Percentiles rank a stretch among this genome's conserved stretches.
Conservation (phyloP, 2,113 vertebrate species). For the Alligator sinensis region DNA sequence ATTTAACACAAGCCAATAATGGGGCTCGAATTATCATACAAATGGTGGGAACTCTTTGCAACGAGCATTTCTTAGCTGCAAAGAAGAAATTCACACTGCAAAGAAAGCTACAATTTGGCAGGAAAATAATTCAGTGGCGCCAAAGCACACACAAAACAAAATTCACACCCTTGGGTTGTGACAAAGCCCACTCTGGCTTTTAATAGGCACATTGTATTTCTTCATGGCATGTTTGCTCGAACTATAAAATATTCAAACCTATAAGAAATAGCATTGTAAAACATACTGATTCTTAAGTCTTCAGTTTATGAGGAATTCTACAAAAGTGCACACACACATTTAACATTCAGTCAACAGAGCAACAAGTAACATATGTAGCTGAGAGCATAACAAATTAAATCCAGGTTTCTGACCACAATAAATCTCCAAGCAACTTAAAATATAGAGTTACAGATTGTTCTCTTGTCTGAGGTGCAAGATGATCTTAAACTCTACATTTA, state of each 20-base stretch:
- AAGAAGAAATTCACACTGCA: no score
- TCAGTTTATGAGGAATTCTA: constrained; percentile 18
- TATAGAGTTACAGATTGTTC: constrained; percentile 63
- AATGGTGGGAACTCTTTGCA: no score
- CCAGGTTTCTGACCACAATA: constrained; percentile 51
- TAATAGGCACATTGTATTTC: neutral
- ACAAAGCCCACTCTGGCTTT: neutral
- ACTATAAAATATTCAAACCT: neutral
- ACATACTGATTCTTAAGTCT: neutral
- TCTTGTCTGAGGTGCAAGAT: constrained; percentile 64
- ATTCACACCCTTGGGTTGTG: no score
- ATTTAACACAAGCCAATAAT: no score
- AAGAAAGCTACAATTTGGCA: no score
- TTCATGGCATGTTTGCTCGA: neutral
- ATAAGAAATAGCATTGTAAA: neutral
- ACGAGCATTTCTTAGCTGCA: no score
- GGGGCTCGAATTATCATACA: no score
- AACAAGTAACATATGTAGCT: constrained; percentile 37
- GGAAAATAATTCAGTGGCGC: no score
- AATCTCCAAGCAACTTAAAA: constrained; percentile 34
- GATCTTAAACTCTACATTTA: constrained; percentile 69
- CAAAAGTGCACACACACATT: neutral
- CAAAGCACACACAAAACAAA: no score
- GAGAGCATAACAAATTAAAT: constrained; percentile 41
- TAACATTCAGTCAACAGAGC: constrained; percentile 21